These are phyloP conservation scores for Triops longicaudatus DNA, from an alignment of 1,140 invertebrate species.

Conservation along the genomic window DNA sequence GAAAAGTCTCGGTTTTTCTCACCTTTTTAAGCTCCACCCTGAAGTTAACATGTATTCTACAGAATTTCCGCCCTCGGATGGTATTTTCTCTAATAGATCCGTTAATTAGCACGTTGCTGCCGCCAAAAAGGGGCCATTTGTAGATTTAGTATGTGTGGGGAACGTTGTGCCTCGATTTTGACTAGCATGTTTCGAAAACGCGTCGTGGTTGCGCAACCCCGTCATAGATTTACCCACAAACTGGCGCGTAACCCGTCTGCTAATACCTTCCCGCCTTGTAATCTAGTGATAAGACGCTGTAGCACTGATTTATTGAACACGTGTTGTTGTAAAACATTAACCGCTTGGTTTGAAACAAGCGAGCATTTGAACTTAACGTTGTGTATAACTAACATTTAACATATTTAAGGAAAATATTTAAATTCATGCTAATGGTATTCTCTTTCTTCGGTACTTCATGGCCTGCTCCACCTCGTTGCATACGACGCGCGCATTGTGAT, in stretches of 20 bases:
- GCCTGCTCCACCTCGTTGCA: neutral
- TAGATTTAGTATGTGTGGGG: neutral
- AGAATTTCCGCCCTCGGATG: neutral
- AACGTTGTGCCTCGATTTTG: neutral
- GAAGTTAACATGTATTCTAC: neutral
- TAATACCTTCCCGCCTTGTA: neutral
- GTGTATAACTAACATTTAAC: neutral
- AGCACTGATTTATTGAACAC: neutral
- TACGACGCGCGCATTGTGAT: constrained; percentile 3
- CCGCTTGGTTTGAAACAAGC: neutral
- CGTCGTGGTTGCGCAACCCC: neutral
- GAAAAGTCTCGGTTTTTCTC: neutral
- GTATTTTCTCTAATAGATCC: neutral
- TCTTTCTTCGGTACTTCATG: neutral
- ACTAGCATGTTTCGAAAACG: neutral
- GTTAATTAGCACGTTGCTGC: neutral
- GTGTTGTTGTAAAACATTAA: neutral
- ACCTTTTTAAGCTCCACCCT: neutral
- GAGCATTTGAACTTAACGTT: neutral
- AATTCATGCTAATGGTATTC: neutral
- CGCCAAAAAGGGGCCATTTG: neutral
- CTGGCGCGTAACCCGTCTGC: neutral
- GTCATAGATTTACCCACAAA: neutral
- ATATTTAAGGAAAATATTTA: neutral
- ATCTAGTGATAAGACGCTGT: neutral